Percentiles rank a stretch among this genome's conserved stretches.
These are phyloP conservation scores for Hylaeus anthracinus DNA, from an alignment of 1,140 invertebrate species.

Conservation along the genomic window DNA sequence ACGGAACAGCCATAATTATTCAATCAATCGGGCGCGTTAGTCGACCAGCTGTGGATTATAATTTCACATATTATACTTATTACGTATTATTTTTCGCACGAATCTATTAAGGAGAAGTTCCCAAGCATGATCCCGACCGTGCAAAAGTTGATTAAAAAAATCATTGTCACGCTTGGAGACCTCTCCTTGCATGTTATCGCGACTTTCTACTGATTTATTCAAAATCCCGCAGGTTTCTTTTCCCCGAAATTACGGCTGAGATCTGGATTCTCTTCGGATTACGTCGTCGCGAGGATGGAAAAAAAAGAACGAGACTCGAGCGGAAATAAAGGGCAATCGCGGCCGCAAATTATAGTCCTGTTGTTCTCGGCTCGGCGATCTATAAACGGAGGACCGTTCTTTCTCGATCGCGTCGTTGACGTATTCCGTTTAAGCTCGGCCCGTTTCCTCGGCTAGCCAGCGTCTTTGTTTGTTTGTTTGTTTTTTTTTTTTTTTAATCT, in stretches of 20 bases:
- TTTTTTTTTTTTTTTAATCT: neutral
- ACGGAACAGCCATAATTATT: conserved; percentile 8
- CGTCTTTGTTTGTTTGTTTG: neutral
- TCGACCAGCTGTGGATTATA: too few species aligned
- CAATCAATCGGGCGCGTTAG: neutral
- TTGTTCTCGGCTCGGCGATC: neutral
- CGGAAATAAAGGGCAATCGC: neutral
- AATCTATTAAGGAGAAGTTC: too few species aligned
- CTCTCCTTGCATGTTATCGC: too few species aligned
- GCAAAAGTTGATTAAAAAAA: too few species aligned
- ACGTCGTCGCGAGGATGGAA: neutral
- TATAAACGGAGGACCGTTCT: conserved; percentile 20
- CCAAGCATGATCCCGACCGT: too few species aligned
- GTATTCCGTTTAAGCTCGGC: neutral
- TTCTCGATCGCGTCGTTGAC: neutral
- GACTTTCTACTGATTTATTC: too few species aligned
- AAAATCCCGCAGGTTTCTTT: too few species aligned
- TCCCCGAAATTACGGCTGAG: too few species aligned
- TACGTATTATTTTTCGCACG: too few species aligned
- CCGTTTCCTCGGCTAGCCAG: neutral
- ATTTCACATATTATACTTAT: too few species aligned
- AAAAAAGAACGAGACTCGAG: neutral
- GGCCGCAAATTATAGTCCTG: neutral
- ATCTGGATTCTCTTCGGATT: neutral
- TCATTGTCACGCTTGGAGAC: too few species aligned